Evolutionary conservation across 2,113 vertebrate genomes (phyloP).

Genomic region (Trematomus loennbergii): DNA sequence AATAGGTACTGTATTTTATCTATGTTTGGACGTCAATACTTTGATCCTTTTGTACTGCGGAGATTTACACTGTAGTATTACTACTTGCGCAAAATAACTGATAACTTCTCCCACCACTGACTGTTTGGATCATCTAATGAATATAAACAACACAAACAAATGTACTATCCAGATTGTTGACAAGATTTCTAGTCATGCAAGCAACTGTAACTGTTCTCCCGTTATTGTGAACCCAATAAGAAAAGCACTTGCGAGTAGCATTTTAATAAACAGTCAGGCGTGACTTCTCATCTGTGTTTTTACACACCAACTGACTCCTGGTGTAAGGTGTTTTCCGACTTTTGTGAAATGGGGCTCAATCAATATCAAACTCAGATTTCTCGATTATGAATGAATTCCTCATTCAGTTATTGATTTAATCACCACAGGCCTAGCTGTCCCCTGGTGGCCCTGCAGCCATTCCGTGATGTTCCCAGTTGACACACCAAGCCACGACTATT

Average conservation of each 20-base stretch:
- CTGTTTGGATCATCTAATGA: conserved; percentile 11
- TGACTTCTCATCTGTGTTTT: conserved; percentile 2
- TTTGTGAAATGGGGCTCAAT: background rate
- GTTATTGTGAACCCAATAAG: background rate
- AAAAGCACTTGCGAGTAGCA: background rate
- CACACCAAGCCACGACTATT: conserved; percentile 2
- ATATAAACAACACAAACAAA: conserved; percentile 14
- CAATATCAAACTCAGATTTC: background rate
- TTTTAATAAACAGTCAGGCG: background rate
- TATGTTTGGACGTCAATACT: no score
- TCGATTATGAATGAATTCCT: conserved; percentile 11
- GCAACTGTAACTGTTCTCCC: no score
- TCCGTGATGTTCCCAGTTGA: conserved; percentile 16
- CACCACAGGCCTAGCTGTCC: background rate
- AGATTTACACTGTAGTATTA: no score
- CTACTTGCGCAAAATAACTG: no score
- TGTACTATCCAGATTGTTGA: conserved; percentile 14
- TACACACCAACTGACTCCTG: background rate
- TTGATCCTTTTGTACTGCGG: no score
- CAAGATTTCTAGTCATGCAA: background rate
- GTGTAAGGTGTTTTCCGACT: background rate
- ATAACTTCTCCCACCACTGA: no score
- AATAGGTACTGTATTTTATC: no score
- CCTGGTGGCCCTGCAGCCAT: conserved; percentile 15
- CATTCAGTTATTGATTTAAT: conserved; percentile 12